Conservation (phyloP, 1,140 invertebrate species). For the Parasteatoda tepidariorum region DNA sequence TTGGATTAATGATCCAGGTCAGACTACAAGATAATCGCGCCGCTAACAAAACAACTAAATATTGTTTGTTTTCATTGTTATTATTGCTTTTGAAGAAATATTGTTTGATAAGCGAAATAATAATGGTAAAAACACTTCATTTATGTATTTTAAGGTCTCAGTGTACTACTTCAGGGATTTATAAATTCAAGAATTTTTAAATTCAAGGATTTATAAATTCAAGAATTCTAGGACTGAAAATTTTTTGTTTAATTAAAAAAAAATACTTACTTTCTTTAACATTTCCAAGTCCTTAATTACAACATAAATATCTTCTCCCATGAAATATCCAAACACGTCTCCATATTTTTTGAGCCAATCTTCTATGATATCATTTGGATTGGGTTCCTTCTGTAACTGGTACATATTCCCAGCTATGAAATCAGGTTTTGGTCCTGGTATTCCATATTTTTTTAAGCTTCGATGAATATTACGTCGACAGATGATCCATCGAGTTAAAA, state of each 20-base stretch:
- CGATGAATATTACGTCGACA: neutral
- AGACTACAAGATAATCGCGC: too few relatives aligned
- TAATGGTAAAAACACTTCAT: too few relatives aligned
- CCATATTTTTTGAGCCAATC: conserved; percentile 67
- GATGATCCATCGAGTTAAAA: neutral
- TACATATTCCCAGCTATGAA: conserved; percentile 66
- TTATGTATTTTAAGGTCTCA: too few relatives aligned
- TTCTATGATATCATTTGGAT: conserved; percentile 60
- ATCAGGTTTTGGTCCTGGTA: conserved; percentile 67
- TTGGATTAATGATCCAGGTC: too few relatives aligned
- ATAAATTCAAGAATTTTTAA: too few relatives aligned
- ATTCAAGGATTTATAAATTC: too few relatives aligned
- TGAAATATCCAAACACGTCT: conserved; percentile 67
- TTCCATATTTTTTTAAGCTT: conserved; percentile 50
- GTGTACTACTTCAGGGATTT: too few relatives aligned
- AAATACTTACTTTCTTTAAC: conserved; percentile 57
- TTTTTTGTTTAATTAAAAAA: neutral
- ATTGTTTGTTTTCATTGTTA: too few relatives aligned
- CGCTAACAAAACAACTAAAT: too few relatives aligned
- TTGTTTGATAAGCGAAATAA: too few relatives aligned
- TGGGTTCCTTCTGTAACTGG: conserved; percentile 60
- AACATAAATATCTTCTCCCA: conserved; percentile 65
- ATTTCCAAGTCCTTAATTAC: conserved; percentile 67
- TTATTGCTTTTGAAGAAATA: too few relatives aligned
- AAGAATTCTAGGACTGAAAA: too few relatives aligned